Base-by-base conservation (phyloP, 2,797 vertebrate genomes). In the Protonibea diacanthus region DNA sequence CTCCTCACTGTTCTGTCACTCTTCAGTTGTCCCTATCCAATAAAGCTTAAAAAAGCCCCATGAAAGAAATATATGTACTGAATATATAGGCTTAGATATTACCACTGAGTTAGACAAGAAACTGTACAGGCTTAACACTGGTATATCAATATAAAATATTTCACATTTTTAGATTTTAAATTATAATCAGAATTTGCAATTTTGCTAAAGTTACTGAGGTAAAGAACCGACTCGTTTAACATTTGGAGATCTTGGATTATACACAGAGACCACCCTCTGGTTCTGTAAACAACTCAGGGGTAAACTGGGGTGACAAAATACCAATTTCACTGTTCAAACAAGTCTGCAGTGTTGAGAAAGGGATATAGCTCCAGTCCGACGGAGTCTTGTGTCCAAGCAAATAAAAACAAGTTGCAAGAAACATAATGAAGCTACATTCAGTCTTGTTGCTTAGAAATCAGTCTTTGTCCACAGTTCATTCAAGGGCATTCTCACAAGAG, bases 321-420 rank as follows among this genome's bases (percentile, higher is more conserved):
- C 49, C 74, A 85, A 87, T 90, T 87, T 81, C 70, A 71, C 76
- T 87, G 72, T 85, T 81, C 82, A 88, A 87, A 90, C 85, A 88
- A 69, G 40, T 71, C 73, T 20, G 76, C 67, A 51, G 60, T 44
- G 58, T 56, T 42, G 47, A 82, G 61, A 74, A 62, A 72, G 66
- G 55, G 71, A 89, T 76, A 80, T 21, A 75, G 29, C 57, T 53
- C 8, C 18, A 44, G 76, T 71, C 49, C n/a, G 14, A 74, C 67
- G 59, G 65, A 62, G 82, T 59, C 52, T 49, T 58, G 40, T 81
- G 78, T 82, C 69, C 80, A 80, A 80, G 81, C 84, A 81, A 86
- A 88, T 79, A 67, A 76, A 81, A 79, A 76, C 65, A 80, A 59
- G 61, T 52, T 66, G 52, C 53, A 58, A 75, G 71, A 79, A 81